These are phyloP conservation scores for Tenrec ecaudatus DNA, from an alignment of 2,113 vertebrate species.

Conservation along the genomic window DNA sequence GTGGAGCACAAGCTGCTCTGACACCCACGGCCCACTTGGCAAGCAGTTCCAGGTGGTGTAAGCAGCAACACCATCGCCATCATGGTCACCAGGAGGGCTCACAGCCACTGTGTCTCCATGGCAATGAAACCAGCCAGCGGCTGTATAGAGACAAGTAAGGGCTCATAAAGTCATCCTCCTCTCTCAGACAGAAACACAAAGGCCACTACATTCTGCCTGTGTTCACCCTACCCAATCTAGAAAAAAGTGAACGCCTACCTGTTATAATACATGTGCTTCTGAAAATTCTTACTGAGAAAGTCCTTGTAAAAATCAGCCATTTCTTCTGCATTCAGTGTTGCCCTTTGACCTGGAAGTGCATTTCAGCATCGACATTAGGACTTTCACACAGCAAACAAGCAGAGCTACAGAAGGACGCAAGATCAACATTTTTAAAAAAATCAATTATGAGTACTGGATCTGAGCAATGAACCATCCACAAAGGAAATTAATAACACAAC, in stretches of 20 bases:
- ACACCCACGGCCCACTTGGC: neutral
- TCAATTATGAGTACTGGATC: neutral
- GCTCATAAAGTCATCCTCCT: neutral
- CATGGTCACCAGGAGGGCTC: too few species aligned
- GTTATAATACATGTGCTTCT: slow-evolving; percentile 93
- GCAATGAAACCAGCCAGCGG: too few species aligned
- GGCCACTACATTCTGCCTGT: neutral
- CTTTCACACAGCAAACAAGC: neutral
- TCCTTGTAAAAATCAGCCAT: slow-evolving; percentile 97
- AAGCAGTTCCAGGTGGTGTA: neutral
- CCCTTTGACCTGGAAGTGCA: slow-evolving; percentile 90
- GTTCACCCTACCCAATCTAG: too few species aligned
- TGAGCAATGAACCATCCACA: neutral
- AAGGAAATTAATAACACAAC: neutral
- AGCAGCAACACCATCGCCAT: too few species aligned
- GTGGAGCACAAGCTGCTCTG: neutral
- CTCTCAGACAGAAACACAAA: neutral
- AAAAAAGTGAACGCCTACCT: slow-evolving; percentile 88
- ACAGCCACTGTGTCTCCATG: too few species aligned
- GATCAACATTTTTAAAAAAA: neutral
- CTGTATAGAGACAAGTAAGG: neutral
- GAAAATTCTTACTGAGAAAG: slow-evolving; percentile 93
- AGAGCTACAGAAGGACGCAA: neutral
- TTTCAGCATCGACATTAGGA: slow-evolving; percentile 30
- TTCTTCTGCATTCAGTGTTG: slow-evolving; percentile 90